Conservation (phyloP, 2,888 invertebrate genomes). For the Hypomecis punctinalis region DNA sequence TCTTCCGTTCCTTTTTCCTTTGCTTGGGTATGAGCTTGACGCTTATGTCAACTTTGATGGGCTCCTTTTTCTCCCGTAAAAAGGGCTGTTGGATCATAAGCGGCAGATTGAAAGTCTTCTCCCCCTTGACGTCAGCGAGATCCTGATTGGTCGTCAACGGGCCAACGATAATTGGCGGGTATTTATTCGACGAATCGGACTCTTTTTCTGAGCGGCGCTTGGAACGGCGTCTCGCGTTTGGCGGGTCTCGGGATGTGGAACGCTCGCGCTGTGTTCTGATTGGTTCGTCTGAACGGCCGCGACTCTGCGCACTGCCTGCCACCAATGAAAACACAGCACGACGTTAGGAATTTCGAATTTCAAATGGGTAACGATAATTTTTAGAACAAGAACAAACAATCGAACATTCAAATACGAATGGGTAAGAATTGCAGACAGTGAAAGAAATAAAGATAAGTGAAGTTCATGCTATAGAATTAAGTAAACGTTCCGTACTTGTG, state of each 20-base stretch:
- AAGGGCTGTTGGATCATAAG: conserved; percentile 85
- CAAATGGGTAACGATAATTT: conserved; percentile 77
- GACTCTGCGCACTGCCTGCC: conserved; percentile 84
- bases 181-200: conserved; percentile 85
- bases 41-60: conserved; percentile 91
- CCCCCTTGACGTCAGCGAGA: conserved; percentile 74
- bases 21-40: conserved; percentile 89
- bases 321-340: conserved; percentile 86
- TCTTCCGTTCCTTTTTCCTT: conserved; percentile 75
- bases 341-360: conserved; percentile 71
- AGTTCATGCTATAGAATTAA: conserved; percentile 70
- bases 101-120: conserved; percentile 78
- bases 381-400: conserved; percentile 33
- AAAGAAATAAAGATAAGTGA: conserved; percentile 46
- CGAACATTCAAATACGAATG: conserved; percentile 20
- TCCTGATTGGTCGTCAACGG: conserved; percentile 82
- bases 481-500: conserved; percentile 91
- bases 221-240: conserved; percentile 69
- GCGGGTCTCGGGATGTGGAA: conserved; percentile 73
- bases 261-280: conserved; percentile 84
- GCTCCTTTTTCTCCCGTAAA: conserved; percentile 87
- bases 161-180: conserved; percentile 77
- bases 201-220: conserved; percentile 82
- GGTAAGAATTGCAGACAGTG: conserved; percentile 41
- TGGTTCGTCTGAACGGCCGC: conserved; percentile 83